phyloP scores from a whole-genome alignment of 2,888 invertebrate species.

The Acleris sparsana region DNA sequence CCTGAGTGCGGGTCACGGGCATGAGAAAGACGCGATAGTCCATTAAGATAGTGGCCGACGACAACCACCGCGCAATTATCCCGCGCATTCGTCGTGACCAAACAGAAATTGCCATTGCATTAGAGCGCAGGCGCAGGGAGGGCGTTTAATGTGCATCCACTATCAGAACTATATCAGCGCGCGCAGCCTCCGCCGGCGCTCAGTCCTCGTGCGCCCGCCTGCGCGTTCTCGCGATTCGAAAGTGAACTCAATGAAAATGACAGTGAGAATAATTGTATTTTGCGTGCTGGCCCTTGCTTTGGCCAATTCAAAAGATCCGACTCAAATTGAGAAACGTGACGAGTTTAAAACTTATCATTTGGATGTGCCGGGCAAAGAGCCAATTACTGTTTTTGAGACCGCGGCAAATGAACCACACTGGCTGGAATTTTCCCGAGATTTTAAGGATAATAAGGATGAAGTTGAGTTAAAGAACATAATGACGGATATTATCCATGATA shows the following conservation, averaged over 20 bases:
- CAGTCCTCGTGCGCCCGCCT: slow-evolving; percentile 70
- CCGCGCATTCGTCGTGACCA: slow-evolving; percentile 79
- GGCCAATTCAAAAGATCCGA: slow-evolving; percentile 60
- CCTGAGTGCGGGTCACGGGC: slow-evolving; percentile 74
- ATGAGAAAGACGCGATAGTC: slow-evolving; percentile 74
- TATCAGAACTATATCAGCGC: slow-evolving; percentile 80
- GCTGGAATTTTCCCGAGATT: slow-evolving; percentile 51
- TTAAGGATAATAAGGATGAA: slow-evolving; percentile 55
- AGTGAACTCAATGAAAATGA: slow-evolving; percentile 79
- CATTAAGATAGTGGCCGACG: slow-evolving; percentile 75
- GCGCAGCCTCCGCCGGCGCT: slow-evolving; percentile 60
- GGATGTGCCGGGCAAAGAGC: slow-evolving; percentile 81
- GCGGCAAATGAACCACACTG: slow-evolving; percentile 54
- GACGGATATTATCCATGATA: slow-evolving; percentile 72
- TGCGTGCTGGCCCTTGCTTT: slow-evolving; percentile 58
- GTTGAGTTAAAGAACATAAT: slow-evolving; percentile 70
- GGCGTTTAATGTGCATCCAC: slow-evolving; percentile 73
- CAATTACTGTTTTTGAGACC: slow-evolving; percentile 84
- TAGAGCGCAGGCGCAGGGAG: slow-evolving; percentile 69
- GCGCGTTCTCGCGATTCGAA: slow-evolving; percentile 70
- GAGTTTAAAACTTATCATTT: slow-evolving; percentile 79
- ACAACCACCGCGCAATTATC: slow-evolving; percentile 79
- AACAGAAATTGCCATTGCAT: slow-evolving; percentile 76
- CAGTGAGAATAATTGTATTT: slow-evolving; percentile 65
- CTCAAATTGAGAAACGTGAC: slow-evolving; percentile 65